phyloP scores from a whole-genome alignment of 35 echinoderm and acorn worm species.

The Strongylocentrotus purpuratus region DNA sequence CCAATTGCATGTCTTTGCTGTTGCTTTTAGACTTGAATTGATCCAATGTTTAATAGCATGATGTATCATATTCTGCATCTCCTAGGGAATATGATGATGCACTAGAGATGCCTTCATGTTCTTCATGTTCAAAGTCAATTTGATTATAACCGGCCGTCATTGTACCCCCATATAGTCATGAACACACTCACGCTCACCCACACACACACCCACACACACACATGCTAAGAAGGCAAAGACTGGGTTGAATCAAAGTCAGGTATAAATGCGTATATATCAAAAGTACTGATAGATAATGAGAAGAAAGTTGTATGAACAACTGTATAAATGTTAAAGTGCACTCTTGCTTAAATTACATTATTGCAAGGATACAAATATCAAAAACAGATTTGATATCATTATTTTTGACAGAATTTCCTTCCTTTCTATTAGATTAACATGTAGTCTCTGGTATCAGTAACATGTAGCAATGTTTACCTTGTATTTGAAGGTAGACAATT shows the following conservation, averaged over 20 bases:
- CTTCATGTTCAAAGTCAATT: not conserved
- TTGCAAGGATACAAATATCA: not conserved
- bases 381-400: not conserved
- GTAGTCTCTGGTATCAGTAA: too few species aligned
- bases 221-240: too few species aligned
- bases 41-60: not conserved
- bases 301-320: not conserved
- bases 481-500: not conserved
- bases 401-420: not conserved
- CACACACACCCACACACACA: too few species aligned
- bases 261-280: not conserved
- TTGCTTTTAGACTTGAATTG: not conserved
- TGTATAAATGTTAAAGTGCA: not conserved
- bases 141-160: not conserved
- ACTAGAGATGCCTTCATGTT: not conserved
- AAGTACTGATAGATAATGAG: not conserved
- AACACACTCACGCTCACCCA: too few species aligned
- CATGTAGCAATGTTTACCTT: too few species aligned
- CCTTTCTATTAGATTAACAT: not conserved
- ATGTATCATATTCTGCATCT: not conserved
- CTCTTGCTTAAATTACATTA: not conserved
- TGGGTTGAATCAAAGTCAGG: too few species aligned
- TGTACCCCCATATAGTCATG: not conserved
- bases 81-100: not conserved
- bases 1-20: not conserved